phyloP scores from a whole-genome alignment of 2,113 vertebrate species.

The Phalacrocorax pelagicus region DNA sequence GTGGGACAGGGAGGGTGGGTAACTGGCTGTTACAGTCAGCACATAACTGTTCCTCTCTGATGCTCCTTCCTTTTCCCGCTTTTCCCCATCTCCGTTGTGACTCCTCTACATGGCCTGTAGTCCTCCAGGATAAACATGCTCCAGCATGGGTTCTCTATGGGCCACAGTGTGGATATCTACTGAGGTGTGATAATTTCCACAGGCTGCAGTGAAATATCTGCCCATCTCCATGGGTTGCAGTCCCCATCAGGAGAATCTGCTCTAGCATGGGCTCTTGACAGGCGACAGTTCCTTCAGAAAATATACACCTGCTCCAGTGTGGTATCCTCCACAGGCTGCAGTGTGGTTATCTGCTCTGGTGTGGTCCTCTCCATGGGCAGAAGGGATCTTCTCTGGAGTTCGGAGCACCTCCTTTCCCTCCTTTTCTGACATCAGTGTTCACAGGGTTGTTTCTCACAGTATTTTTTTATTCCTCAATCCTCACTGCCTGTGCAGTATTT shows the following conservation, averaged over 20 bases:
- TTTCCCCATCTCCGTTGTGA: not conserved
- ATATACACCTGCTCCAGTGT: not conserved
- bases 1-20: not conserved
- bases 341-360: not conserved
- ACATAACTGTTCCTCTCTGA: not conserved
- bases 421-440: not conserved
- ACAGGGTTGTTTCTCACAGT: not conserved
- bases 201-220: not conserved
- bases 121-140: not conserved
- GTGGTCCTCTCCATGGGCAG: not conserved
- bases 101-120: not conserved
- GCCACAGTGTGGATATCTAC: not conserved
- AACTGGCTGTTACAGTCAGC: rapidly evolving
- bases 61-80: rapidly evolving
- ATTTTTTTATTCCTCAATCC: not conserved
- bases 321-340: not conserved
- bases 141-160: not conserved
- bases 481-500: not conserved
- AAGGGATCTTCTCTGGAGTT: not conserved
- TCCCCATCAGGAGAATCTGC: not conserved
- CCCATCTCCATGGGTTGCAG: rapidly evolving
- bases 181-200: not conserved
- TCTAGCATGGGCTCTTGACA: not conserved
- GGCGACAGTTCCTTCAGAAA: not conserved
- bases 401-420: not conserved